Evolutionary conservation across 2,797 vertebrate genomes (phyloP).

Genomic region (Taeniopygia guttata): DNA sequence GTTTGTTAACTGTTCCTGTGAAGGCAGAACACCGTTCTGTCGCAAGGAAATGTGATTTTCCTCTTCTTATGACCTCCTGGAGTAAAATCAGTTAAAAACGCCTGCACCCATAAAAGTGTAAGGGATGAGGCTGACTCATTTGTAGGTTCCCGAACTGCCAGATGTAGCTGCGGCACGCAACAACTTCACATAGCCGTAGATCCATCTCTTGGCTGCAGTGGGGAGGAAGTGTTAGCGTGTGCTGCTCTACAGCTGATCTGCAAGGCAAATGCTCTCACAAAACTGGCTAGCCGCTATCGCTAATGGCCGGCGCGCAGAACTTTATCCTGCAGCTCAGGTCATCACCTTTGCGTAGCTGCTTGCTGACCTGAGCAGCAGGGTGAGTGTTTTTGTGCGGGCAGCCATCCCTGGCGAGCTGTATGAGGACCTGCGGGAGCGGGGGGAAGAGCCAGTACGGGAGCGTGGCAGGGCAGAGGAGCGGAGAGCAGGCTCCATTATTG

Average conservation of each 20-base stretch:
- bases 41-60: neutral
- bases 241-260: neutral
- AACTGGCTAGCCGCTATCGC: neutral
- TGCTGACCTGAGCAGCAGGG: neutral
- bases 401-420: neutral
- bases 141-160: neutral
- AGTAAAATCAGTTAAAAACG: neutral
- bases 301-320: accelerated
- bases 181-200: neutral
- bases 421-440: neutral
- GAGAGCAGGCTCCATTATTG: neutral
- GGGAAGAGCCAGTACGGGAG: accelerated
- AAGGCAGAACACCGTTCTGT: neutral
- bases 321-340: neutral
- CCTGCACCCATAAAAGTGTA: neutral
- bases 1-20: neutral
- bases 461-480: neutral
- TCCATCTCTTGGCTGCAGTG: neutral
- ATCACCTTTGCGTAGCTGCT: neutral
- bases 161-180: neutral
- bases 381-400: neutral
- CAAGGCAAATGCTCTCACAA: neutral
- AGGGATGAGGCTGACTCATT: neutral
- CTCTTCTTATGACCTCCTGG: neutral
- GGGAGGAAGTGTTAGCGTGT: accelerated